phyloP scores from a whole-genome alignment of 2,113 vertebrate species.

The Prionailurus bengalensis region DNA sequence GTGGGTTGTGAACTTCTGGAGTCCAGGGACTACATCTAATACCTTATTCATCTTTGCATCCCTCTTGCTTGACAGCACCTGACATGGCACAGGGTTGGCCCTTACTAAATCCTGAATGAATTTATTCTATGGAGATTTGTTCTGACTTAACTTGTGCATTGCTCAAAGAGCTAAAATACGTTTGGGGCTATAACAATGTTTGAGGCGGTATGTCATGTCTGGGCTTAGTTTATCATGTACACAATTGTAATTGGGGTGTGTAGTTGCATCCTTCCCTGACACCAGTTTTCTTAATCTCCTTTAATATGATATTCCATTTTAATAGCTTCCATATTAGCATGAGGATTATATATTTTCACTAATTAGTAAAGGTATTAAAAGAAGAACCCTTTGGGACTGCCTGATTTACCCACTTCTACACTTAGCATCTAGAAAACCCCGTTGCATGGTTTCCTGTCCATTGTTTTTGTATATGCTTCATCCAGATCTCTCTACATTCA shows the following conservation, averaged over 20 bases:
- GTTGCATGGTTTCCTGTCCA: neutral
- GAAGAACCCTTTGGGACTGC: neutral
- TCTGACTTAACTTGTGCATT: constrained; percentile 75
- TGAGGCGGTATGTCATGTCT: constrained; percentile 14
- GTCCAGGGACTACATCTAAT: neutral
- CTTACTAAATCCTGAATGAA: constrained; percentile 65
- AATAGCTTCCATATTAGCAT: constrained; percentile 78
- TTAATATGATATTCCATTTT: constrained; percentile 77
- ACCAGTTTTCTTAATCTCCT: constrained; percentile 82
- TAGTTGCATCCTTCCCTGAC: constrained; percentile 46
- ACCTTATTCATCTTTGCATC: neutral
- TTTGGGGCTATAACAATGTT: constrained; percentile 64
- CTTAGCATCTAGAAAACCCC: constrained; percentile 1
- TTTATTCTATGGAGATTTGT: constrained; percentile 60
- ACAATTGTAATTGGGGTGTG: neutral
- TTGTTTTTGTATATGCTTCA: neutral
- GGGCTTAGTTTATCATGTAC: neutral
- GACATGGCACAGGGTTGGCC: neutral
- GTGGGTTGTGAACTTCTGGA: neutral
- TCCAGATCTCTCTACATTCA: constrained; percentile 36
- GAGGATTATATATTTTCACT: constrained; percentile 72
- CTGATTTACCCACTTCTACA: neutral
- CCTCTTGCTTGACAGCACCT: neutral
- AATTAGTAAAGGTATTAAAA: constrained; percentile 46
- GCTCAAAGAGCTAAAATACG: constrained; percentile 76